A percentile compares a stretch with the other conserved stretches of the same genome.
Conservation (phyloP, 2,888 invertebrate genomes). For the Mythimna vitellina region DNA sequence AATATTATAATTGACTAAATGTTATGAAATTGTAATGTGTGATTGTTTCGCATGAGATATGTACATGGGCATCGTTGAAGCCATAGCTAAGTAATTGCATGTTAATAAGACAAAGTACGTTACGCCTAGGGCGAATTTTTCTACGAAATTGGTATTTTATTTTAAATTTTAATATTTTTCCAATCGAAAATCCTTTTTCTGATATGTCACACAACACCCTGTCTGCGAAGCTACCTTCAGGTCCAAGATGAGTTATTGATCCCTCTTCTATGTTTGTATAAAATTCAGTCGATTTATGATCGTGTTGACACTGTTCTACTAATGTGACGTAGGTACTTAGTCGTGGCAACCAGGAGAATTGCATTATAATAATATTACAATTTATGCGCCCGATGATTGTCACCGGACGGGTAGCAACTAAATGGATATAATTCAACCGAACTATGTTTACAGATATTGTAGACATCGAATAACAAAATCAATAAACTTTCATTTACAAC, state of each 20-base stretch:
- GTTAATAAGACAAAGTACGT: constrained; percentile 36
- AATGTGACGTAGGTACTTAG: constrained; percentile 43
- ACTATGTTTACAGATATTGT: constrained; percentile 30
- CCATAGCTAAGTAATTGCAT: constrained; percentile 39
- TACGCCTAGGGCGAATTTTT: constrained; percentile 49
- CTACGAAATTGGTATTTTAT: constrained; percentile 41
- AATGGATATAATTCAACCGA: constrained; percentile 35
- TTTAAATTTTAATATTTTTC: constrained; percentile 56
- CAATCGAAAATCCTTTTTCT: constrained; percentile 72
- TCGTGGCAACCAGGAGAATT: constrained; percentile 61
- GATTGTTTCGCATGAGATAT: constrained; percentile 67
- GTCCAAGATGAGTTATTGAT: constrained; percentile 81
- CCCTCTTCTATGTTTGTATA: constrained; percentile 78
- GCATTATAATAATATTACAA: constrained; percentile 31
- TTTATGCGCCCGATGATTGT: constrained; percentile 16
- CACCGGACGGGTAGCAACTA: constrained; percentile 15
- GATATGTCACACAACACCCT: constrained; percentile 87
- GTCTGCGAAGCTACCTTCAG: constrained; percentile 80
- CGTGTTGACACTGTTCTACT: constrained; percentile 59
- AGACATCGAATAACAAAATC: constrained; percentile 48
- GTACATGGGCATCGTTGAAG: constrained; percentile 62
- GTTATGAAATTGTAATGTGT: constrained; percentile 63
- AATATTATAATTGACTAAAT: constrained; percentile 60
- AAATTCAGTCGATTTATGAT: constrained; percentile 78
- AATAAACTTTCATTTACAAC: constrained; percentile 30